Percentiles rank a stretch among this genome's conserved stretches.
These are phyloP conservation scores for Pardalotus punctatus DNA, from an alignment of 2,113 vertebrate genomes.

Conservation along the genomic window DNA sequence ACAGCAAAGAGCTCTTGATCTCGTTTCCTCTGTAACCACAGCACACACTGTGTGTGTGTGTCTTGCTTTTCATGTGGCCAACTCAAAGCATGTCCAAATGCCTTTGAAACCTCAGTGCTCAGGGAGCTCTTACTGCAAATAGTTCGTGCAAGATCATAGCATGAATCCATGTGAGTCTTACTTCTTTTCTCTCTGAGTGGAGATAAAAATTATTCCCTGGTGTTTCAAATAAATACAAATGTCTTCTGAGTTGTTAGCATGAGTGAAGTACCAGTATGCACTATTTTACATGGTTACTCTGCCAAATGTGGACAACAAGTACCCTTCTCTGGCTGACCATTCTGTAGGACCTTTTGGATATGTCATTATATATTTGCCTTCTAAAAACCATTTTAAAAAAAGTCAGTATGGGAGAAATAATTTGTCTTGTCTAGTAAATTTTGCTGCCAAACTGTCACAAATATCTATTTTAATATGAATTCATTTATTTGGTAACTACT, in stretches of 20 bases:
- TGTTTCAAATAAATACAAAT: conserved; percentile 19
- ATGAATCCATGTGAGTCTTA: background rate
- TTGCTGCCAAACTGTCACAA: conserved; percentile 20
- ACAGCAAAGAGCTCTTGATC: conserved; percentile 32
- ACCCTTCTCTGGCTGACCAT: background rate
- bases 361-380: background rate
- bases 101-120: conserved; percentile 35
- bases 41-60: background rate
- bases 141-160: conserved; percentile 2
- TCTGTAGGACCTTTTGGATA: background rate
- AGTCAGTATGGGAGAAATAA: background rate
- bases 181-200: background rate
- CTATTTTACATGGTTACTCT: conserved; percentile 53
- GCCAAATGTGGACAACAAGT: conserved; percentile 34
- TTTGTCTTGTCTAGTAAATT: background rate
- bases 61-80: conserved; percentile 43
- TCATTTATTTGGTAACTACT: background rate
- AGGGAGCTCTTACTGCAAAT: conserved; percentile 6
- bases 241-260: conserved; percentile 3
- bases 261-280: conserved; percentile 40
- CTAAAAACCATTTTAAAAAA: background rate
- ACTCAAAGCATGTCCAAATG: conserved; percentile 20
- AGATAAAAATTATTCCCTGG: background rate
- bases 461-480: background rate
- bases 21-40: conserved; percentile 10